phyloP scores from a whole-genome alignment of 1,140 invertebrate species.

The Helicoverpa zea region DNA sequence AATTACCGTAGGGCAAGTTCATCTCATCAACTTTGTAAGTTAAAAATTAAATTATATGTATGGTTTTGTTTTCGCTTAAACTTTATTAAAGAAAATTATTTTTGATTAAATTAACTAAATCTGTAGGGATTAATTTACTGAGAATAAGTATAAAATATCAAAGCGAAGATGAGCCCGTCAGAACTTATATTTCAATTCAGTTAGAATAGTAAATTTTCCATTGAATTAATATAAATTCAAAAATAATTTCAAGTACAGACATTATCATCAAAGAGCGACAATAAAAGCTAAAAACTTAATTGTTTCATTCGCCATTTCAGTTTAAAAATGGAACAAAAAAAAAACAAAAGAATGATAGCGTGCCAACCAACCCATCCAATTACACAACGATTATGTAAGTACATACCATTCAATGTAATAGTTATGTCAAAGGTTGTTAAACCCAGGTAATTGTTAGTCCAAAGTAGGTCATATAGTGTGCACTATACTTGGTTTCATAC shows the following conservation, averaged over 20 bases:
- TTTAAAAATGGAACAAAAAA: constrained; percentile 25
- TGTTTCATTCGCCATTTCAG: constrained; percentile 24
- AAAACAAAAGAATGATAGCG: constrained; percentile 46
- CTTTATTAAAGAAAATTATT: neutral
- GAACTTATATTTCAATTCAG: too few species aligned
- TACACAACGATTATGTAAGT: constrained; percentile 53
- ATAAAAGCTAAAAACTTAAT: neutral
- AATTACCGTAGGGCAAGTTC: constrained; percentile 52
- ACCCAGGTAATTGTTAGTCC: constrained; percentile 55
- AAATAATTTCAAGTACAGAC: too few species aligned
- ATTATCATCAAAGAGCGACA: too few species aligned
- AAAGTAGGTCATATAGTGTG: constrained; percentile 62
- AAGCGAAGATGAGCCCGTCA: too few species aligned
- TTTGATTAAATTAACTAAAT: too few species aligned
- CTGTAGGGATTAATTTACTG: too few species aligned
- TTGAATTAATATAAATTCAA: too few species aligned
- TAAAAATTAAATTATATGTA: constrained; percentile 14
- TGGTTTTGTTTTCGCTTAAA: constrained; percentile 5
- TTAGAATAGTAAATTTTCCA: too few species aligned
- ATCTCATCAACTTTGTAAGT: constrained; percentile 19
- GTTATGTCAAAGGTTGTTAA: constrained; percentile 58
- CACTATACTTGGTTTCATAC: constrained; percentile 63
- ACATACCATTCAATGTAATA: constrained; percentile 49
- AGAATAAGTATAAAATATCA: too few species aligned
- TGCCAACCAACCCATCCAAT: constrained; percentile 54